Evolutionary conservation across 2,888 invertebrate genomes (phyloP), one percentile per base, ranked within the genome.

Genomic region (Pardosa pseudoannulata): DNA sequence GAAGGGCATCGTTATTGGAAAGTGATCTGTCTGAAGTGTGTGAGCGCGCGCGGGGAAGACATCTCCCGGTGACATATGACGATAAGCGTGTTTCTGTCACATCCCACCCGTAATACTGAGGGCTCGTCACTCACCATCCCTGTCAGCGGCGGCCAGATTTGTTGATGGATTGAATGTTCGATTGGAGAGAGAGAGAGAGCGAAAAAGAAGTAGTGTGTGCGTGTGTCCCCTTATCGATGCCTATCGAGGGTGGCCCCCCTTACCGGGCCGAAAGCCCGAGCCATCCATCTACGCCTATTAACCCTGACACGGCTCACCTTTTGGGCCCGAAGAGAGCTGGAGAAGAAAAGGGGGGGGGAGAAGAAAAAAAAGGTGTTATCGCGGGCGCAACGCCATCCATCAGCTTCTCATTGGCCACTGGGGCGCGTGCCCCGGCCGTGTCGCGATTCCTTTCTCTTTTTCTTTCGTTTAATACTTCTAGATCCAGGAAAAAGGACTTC

Each of bases 241-340:
- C 85, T 85, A 85, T 79, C 79, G 78, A 64, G 71, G n/a, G 64
- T 73, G 79, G 79, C 32, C 83, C 83, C 83, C 83, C 72, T 65
- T 50, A 50, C 71, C 72, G 83, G 76, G 76, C 76, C 76, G 86
- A 86, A 86, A 86, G 79, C 87, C 23, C 87, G 50, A 68, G 79
- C 88, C 83, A 88, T 88, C 88, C 74, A 88, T 88, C 88, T 79
- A 75, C 71, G 79, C 82, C 88, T 88, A 88, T 88, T 88, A 88
- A 83, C 88, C 88, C 83, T 79, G 88, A 88, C 88, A 88, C 79
- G 74, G 56, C 79, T 87, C 87, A 87, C 87, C 87, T 87, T 73
- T 76, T 83, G 83, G 83, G 78, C 83, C 82, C 83, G 50, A 65
- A 75, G 68, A n/a, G n/a, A n/a, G n/a, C n/a, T n/a, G n/a, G n/a